Percentiles rank a stretch among this genome's conserved stretches.
Conservation (phyloP, 2,888 invertebrate genomes). For the Pantelozetes paolii region DNA sequence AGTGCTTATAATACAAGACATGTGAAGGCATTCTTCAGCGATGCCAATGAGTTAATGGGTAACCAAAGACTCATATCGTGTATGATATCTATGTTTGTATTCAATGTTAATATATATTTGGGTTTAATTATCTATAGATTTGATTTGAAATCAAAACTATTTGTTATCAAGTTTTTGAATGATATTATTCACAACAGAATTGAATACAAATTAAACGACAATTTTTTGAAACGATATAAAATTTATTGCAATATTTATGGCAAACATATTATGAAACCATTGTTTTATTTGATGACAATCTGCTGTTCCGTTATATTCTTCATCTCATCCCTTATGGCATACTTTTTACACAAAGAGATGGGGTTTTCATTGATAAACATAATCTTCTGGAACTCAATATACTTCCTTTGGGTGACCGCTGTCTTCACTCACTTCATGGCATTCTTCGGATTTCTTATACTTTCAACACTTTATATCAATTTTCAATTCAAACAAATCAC, state of each 20-base stretch:
- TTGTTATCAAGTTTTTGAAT: not conserved
- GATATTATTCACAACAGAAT: not conserved
- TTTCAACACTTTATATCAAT: not conserved
- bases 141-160: not conserved
- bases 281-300: not conserved
- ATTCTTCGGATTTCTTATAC: not conserved
- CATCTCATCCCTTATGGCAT: not conserved
- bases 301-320: not conserved
- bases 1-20: not conserved
- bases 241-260: not conserved
- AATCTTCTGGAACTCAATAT: not conserved
- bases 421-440: not conserved
- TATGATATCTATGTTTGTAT: constrained; percentile 16
- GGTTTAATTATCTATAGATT: not conserved
- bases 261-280: not conserved
- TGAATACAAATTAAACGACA: not conserved
- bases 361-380: not conserved
- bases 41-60: constrained; percentile 1
- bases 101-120: not conserved
- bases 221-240: not conserved
- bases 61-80: not conserved
- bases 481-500: constrained; percentile 2
- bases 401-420: not conserved
- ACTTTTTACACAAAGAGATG: not conserved
- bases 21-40: constrained; percentile 4